A percentile compares a stretch with the other conserved stretches of the same genome.
phyloP scores from a whole-genome alignment of 2,797 vertebrate genomes.

The Salmo trutta region DNA sequence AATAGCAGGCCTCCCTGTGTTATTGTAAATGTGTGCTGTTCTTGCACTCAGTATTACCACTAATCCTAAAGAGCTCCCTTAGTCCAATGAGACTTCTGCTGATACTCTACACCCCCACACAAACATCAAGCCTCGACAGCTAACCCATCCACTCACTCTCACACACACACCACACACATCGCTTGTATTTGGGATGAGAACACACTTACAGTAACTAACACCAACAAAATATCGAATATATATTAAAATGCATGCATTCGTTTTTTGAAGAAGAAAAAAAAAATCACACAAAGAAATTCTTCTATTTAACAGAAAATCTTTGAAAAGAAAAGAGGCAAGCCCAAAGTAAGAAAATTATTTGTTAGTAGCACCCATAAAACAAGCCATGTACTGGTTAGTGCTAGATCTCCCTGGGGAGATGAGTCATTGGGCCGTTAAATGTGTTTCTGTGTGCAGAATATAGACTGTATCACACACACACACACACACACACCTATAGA shows the following conservation, averaged over 20 bases:
- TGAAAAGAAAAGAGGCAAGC: background rate
- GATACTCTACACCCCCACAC: constrained; percentile 13
- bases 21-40: constrained; percentile 39
- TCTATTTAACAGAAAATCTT: background rate
- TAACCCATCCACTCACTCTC: constrained; percentile 1
- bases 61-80: constrained; percentile 34
- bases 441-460: background rate
- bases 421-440: background rate
- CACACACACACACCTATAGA: background rate
- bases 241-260: constrained; percentile 16
- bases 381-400: background rate
- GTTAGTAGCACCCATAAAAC: background rate
- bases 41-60: constrained; percentile 45
- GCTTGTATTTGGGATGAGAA: constrained; percentile 2
- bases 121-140: constrained; percentile 33
- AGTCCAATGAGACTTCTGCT: constrained; percentile 36
- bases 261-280: background rate
- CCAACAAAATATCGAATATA: constrained; percentile 16
- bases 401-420: background rate
- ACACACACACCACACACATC: background rate
- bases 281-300: background rate
- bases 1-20: constrained; percentile 43
- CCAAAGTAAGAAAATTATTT: background rate
- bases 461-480: constrained; percentile 7
- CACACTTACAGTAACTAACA: background rate